Evolutionary conservation across 2,113 vertebrate genomes (phyloP).

Genomic region (Carettochelys insculpta): DNA sequence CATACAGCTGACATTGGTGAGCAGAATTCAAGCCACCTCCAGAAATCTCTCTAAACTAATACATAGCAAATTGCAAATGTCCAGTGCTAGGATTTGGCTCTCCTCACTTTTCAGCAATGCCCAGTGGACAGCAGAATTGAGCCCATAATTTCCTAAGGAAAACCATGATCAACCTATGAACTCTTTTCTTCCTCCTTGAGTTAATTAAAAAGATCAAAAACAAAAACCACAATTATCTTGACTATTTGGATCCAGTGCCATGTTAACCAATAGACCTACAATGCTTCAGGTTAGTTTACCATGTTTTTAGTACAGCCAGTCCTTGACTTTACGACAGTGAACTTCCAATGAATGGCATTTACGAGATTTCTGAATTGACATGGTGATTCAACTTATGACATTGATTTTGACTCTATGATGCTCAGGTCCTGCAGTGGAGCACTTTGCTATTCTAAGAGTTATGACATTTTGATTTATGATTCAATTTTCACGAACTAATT

Average conservation of each 20-base stretch:
- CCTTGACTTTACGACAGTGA: too few species aligned
- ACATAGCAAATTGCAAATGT: not conserved
- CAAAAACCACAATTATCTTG: not conserved
- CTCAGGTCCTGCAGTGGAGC: too few species aligned
- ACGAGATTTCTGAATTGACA: too few species aligned
- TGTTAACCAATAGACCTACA: not conserved
- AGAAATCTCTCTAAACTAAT: not conserved
- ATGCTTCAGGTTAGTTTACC: not conserved
- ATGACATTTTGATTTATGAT: too few species aligned
- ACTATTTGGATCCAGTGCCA: not conserved
- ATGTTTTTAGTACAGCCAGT: not conserved
- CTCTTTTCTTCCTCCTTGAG: not conserved
- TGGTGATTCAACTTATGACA: too few species aligned
- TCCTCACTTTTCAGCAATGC: not conserved
- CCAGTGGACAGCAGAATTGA: not conserved
- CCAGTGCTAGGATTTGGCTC: not conserved
- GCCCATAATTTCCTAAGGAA: not conserved
- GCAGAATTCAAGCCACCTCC: not conserved
- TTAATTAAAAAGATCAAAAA: not conserved
- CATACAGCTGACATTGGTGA: fast-evolving
- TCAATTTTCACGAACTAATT: too few species aligned
- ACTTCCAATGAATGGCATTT: too few species aligned
- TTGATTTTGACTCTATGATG: too few species aligned
- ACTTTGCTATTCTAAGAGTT: too few species aligned
- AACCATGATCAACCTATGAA: not conserved